Evolutionary conservation across 92 coral and sea anemone species (phyloP), one percentile per base, ranked within the genome.

Genomic region (Pocillopora grandis): DNA sequence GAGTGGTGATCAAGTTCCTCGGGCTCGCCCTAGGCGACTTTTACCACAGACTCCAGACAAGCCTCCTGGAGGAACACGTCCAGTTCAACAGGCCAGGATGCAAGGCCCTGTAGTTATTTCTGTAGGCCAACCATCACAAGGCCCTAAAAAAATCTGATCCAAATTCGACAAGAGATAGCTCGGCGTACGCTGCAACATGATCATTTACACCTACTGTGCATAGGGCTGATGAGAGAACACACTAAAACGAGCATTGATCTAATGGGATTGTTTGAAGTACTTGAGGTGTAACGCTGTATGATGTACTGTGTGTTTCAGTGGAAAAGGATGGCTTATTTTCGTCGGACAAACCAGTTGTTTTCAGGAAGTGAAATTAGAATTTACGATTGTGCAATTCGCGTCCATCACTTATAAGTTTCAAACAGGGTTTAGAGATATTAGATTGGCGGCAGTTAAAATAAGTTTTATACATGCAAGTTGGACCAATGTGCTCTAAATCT

Each of bases 1-100:
- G 70, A 67, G 73, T 62, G 74, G 73, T 62, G 74, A 58, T 19
- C 84, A 85, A 58, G 71, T 59, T 58, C 71, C 70, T 58, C 76
- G 92, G 12, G 72, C 80, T 12, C 87, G 92, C 58, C 94, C 92
- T 2, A 75, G 92, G 76, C 89, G 94, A 17, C 87, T 86, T 15
- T 81, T 91, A 58, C 94, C 94, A 23, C 92, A 88, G 65, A 85
- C 92, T 21, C 92, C 94, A 3, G 88, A 65, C 21, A 73, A 62
- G 35, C 2, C 73, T 56, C 37, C 75, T 49, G 78, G 70, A 4
- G 85, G 18, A 21, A 72, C 61, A 13, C 56, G 20, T 31, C 36
- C 72, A 58, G 80, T 64, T n/a, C 74, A 73, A 66, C 80, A 83
- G 73, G 49, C 63, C 4, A 83, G 63, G 35, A 18, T 74, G 55